Base-by-base conservation (phyloP, 2,888 invertebrate species). In the Sceliomorpha sp. region DNA sequence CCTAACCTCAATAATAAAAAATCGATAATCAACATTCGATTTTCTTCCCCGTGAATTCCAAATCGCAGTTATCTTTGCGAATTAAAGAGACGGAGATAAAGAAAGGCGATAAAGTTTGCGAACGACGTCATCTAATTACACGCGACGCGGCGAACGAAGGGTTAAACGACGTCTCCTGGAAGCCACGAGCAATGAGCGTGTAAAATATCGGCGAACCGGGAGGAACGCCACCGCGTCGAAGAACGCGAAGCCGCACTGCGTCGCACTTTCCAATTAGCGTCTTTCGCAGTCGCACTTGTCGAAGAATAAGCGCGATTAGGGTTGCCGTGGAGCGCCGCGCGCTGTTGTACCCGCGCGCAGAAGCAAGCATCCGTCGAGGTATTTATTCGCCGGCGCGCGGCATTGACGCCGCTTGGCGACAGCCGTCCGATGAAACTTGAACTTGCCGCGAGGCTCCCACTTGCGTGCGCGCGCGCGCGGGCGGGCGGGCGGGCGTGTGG, bases 401-500 rank as follows among this genome's bases (percentile, higher is more conserved):
- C n/a, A n/a, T n/a, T n/a, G n/a, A n/a, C n/a, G n/a, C n/a, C n/a
- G n/a, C n/a, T 47, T 39, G 62, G 62, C 59, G 74, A 62, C 63
- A 50, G 51, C 70, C 40, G 69, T n/a, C n/a, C 63, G 72, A 36
- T 37, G 63, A 70, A 69, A 69, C 66, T 70, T 72, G 75, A 73
- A 74, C 70, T 74, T 66, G 68, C 51, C 26, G 42, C 42, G 27
- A n/a, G 20, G 37, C 15, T 2, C 8, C 14, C 15, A 37, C 37
- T 15, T 5, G 39, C 39, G 39, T 20, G 39, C 5, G 2, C 5
- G 2, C 20, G 2, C 20, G 20, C 20, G 20, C 20, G 20, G 20
- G 20, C 20, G 20, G 20, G 5, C 20, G n/a, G n/a, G n/a, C n/a
- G n/a, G n/a, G n/a, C 20, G 20, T 20, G 20, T 5, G 20, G 20